Evolutionary conservation across 1,140 invertebrate genomes (phyloP).

Genomic region (Meloidogyne chitwoodi): DNA sequence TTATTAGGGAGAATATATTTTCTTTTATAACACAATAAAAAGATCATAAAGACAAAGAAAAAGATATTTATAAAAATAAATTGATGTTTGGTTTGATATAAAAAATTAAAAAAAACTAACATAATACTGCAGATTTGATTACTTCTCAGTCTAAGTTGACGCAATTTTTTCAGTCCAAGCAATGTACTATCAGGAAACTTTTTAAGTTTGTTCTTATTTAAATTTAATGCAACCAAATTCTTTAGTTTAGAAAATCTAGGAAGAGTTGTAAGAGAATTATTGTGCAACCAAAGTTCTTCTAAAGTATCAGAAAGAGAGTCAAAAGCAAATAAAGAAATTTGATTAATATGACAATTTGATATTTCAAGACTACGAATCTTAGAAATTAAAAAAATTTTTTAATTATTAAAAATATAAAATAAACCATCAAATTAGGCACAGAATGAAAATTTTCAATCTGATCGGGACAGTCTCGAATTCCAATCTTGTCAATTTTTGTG

Average conservation of each 20-base stretch:
- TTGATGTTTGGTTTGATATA: no score
- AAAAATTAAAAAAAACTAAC: conserved; percentile 43
- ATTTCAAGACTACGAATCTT: conserved; percentile 36
- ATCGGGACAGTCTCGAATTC: background rate
- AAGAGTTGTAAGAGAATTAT: conserved; percentile 35
- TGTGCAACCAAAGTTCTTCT: conserved; percentile 37
- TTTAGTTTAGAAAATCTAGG: conserved; percentile 26
- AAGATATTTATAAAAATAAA: background rate
- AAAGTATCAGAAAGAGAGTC: conserved; percentile 20
- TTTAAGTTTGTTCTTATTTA: conserved; percentile 46
- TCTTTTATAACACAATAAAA: no score
- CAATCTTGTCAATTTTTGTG: conserved; percentile 3
- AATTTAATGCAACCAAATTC: conserved; percentile 37
- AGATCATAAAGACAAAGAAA: no score
- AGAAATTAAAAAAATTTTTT: background rate
- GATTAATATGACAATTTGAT: conserved; percentile 25
- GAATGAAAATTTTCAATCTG: background rate
- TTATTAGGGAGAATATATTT: background rate
- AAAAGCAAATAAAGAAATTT: conserved; percentile 28
- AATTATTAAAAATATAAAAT: background rate
- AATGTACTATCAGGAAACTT: conserved; percentile 41
- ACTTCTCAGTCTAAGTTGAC: conserved; percentile 41
- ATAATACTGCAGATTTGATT: conserved; percentile 49
- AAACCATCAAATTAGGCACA: conserved; percentile 1
- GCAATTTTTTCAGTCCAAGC: conserved; percentile 36